Conservation (phyloP, 1,140 invertebrate genomes). For the Drosophila saltans region DNA sequence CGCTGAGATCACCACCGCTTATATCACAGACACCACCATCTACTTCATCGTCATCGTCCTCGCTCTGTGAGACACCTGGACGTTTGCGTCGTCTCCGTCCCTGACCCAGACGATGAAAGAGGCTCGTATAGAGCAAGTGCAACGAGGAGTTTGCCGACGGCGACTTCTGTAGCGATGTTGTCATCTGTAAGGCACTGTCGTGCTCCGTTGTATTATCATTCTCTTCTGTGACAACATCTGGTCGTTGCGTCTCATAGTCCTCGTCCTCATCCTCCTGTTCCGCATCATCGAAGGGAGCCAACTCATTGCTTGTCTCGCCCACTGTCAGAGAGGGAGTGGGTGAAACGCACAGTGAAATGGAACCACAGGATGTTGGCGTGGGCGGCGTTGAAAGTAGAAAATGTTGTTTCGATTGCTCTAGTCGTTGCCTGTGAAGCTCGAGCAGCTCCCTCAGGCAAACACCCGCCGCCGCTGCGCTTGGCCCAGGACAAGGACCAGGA, state of each 20-base stretch:
- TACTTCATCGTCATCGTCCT: slow-evolving; percentile 67
- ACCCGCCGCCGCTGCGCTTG: slow-evolving; percentile 36
- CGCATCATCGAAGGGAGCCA: background rate
- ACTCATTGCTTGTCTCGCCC: slow-evolving; percentile 47
- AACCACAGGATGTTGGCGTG: slow-evolving; percentile 71
- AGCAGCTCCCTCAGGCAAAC: slow-evolving; percentile 74
- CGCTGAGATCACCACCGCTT: slow-evolving; percentile 74
- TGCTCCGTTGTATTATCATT: slow-evolving; percentile 55
- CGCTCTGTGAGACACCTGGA: slow-evolving; percentile 58
- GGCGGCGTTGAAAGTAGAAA: slow-evolving; percentile 82
- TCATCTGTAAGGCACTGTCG: slow-evolving; percentile 66
- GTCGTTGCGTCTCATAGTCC: slow-evolving; percentile 27
- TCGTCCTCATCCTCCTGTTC: slow-evolving; percentile 35
- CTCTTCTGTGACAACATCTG: slow-evolving; percentile 44
- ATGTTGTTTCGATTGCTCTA: slow-evolving; percentile 81
- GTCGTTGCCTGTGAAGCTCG: slow-evolving; percentile 75
- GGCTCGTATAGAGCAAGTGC: slow-evolving; percentile 73
- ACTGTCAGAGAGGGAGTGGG: slow-evolving; percentile 54
- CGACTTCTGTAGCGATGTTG: slow-evolving; percentile 70
- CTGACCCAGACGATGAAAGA: slow-evolving; percentile 56
- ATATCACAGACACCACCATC: slow-evolving; percentile 81
- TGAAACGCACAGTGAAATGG: slow-evolving; percentile 68
- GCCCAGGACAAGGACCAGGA: slow-evolving; percentile 45
- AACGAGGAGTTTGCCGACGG: slow-evolving; percentile 74
- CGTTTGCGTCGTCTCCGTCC: slow-evolving; percentile 53